These are phyloP conservation scores for Gulo gulo DNA, from an alignment of 2,113 vertebrate genomes.

Conservation along the genomic window DNA sequence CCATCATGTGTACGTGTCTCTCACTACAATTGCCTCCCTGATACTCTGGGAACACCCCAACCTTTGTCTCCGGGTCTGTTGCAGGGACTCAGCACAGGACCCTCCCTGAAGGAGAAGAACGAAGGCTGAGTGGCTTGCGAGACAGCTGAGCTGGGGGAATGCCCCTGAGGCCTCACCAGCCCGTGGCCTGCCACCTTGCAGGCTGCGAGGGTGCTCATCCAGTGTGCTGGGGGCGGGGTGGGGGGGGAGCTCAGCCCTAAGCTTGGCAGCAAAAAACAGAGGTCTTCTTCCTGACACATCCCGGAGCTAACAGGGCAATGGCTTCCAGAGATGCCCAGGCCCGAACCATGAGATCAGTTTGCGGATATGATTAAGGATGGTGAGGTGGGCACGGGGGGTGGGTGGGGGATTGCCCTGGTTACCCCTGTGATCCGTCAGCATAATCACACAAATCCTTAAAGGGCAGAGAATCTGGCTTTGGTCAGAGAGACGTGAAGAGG, in stretches of 20 bases:
- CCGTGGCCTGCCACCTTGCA: neutral
- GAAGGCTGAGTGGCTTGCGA: neutral
- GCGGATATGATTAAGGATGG: neutral
- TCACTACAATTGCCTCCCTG: neutral
- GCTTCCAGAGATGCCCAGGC: neutral
- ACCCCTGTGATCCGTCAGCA: neutral
- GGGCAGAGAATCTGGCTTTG: neutral
- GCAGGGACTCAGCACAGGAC: neutral
- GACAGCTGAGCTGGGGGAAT: neutral
- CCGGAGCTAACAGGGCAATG: neutral
- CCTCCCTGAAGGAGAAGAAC: neutral
- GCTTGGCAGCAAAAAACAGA: too few relatives aligned
- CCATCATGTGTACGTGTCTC: neutral
- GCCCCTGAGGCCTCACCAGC: neutral
- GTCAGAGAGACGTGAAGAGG: neutral
- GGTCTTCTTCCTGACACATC: neutral
- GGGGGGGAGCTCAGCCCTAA: neutral
- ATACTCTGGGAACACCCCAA: neutral
- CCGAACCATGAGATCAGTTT: neutral
- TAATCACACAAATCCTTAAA: neutral
- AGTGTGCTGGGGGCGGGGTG: neutral
- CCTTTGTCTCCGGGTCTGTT: neutral
- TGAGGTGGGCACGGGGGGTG: too few relatives aligned
- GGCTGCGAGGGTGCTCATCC: neutral
- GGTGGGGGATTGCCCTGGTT: neutral